These are phyloP conservation scores for Limnephilus marmoratus DNA, from an alignment of 2,888 invertebrate genomes.

Conservation along the genomic window DNA sequence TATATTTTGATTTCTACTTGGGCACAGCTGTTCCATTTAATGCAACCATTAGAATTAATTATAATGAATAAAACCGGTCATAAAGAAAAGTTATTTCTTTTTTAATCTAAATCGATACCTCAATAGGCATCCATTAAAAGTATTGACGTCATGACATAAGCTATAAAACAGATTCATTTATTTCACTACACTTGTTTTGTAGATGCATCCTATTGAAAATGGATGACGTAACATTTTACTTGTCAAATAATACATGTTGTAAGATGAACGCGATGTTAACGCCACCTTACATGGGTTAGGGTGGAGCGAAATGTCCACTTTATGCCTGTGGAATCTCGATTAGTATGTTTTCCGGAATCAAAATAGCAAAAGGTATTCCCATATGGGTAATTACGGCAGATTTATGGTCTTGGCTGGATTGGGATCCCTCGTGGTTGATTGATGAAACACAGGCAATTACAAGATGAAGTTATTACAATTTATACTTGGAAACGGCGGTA, in stretches of 20 bases:
- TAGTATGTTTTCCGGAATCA: too few species aligned
- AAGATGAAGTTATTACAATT: too few species aligned
- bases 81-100: background rate
- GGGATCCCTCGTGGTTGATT: too few species aligned
- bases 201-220: background rate
- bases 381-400: too few species aligned
- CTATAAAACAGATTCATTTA: background rate
- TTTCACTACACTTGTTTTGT: background rate
- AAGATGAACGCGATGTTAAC: too few species aligned
- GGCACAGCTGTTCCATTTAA: background rate
- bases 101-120: background rate
- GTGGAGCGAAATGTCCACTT: too few species aligned
- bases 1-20: background rate
- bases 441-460: too few species aligned
- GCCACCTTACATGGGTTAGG: too few species aligned
- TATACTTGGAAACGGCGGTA: too few species aligned
- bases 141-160: background rate
- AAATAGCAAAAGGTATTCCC: too few species aligned
- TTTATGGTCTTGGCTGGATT: too few species aligned
- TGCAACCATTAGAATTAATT: background rate
- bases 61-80: background rate
- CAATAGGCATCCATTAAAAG: background rate
- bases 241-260: background rate
- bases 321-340: too few species aligned
- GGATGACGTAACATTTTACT: background rate